Evolutionary conservation across 64 coral and sea anemone genomes (phyloP), one percentile per base, ranked within the genome.

Genomic region (Orbicella faveolata): DNA sequence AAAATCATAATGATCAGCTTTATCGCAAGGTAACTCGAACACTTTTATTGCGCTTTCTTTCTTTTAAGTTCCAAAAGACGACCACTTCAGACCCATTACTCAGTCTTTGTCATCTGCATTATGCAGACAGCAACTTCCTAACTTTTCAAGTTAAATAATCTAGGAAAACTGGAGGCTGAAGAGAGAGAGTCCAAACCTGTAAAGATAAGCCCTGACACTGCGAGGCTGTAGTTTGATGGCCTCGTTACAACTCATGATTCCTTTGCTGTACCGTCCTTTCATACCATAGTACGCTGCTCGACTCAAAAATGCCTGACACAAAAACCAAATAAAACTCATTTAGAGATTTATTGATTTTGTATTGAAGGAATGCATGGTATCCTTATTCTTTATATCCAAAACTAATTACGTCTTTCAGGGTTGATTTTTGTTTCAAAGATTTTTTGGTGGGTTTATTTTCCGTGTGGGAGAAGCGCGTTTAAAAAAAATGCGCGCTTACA

Each of bases 231-330:
- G 69, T 39, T 99, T 99, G 39, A 98, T 96, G 62, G 94, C 94
- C 77, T 99, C 97, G 26, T 96, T 99, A 63, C 94, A 99, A 78
- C 94, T 98, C 96, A 98, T 98, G 20, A 98, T 98, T n/a, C 96
- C 96, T 63, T 98, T 98, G 16, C 93, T 95, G 48, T 78, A 98
- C 23, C 96, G 90, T 30, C 93, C 93, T 44, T 95, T 98, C 93
- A 95, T 90, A 15, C 96, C 96, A 80, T 98, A 98, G 69, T 93
- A 99, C 0, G 94, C 94, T 34, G 97, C 94, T 63, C 97, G 94
- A 90, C 94, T 99, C 41, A 99, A 84, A 73, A 99, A 99, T 10
- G 97, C 97, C 97, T 99, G 39, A 0, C 84, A 78, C 6, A 39
- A 83, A 68, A 44, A 70, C 62, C 36, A 39, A 1, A 65, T 21